Evolutionary conservation across 2,888 invertebrate species (phyloP), one percentile per base, ranked within the genome.

Genomic region (Amphipyra tragopoginis): DNA sequence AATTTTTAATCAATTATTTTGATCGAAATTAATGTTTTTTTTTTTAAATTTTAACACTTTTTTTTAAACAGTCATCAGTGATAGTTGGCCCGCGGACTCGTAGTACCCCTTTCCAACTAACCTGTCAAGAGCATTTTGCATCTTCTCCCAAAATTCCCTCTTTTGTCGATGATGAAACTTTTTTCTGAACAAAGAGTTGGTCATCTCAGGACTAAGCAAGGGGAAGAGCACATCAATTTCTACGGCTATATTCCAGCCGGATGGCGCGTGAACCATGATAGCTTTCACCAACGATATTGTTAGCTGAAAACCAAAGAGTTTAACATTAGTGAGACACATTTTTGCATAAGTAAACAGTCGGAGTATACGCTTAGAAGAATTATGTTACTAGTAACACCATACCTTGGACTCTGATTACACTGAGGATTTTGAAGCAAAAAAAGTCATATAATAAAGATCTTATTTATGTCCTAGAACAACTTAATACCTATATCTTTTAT

Each of bases 151-250:
- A 50, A 96, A 83, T 51, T 96, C 95, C 38, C 96, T 90, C 65
- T 95, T 94, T 75, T 95, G 95, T 29, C 91, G 79, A 67, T 92
- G 90, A 74, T 93, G 93, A n/a, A 90, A 75, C 57, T 90, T 92
- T 72, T 82, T 86, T 21, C 88, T 83, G 42, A 79, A 85, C 29
- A 83, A 80, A 21, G 81, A 82, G 57, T 80, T 88, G 0, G 91
- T 89, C 66, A 91, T 82, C 61, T 90, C 89, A 2, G 89, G 87
- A 56, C 93, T 92, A 0, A 95, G 95, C 9, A 95, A 77, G 0
- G 94, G 93, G 74, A 95, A 96, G 11, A 95, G 90, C 1, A 96
- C 92, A 61, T 96, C 96, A 40, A 96, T 93, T 83, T 96, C 96
- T 39, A 95, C 79, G 0, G 94, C 91, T 0, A 95, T 82, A 66